These are phyloP conservation scores for Neoscelio sp. DNA, from an alignment of 2,888 invertebrate genomes.

Conservation along the genomic window DNA sequence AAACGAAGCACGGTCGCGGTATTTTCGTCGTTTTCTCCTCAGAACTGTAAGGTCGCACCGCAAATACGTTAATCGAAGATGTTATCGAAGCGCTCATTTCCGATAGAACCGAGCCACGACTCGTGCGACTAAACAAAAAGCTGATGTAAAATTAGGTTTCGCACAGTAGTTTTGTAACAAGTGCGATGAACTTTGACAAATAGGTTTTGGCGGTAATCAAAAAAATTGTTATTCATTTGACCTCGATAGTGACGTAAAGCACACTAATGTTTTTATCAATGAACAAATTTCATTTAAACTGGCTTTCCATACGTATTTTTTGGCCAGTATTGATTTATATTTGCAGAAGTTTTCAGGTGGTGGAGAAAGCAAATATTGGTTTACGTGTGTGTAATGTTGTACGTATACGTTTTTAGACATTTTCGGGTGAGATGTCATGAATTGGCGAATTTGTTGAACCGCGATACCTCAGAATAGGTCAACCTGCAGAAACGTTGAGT, in stretches of 20 bases:
- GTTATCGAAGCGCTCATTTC: conserved; percentile 49
- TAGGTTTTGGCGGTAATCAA: no score
- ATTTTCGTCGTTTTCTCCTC: conserved; percentile 19
- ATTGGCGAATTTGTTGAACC: conserved; percentile 17
- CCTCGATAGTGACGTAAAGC: no score
- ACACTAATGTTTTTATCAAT: no score
- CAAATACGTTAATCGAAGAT: conserved; percentile 57
- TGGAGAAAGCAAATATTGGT: no score
- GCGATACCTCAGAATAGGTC: conserved; percentile 20
- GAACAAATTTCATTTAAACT: no score
- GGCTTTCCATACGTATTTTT: no score
- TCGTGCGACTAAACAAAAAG: conserved; percentile 38
- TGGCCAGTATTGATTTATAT: no score
- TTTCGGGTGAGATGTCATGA: conserved; percentile 10
- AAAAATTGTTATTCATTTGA: no score
- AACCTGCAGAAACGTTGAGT: conserved; percentile 33
- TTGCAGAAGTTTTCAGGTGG: no score
- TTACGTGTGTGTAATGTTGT: no score
- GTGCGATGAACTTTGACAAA: no score
- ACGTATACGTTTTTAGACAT: conserved; percentile 13
- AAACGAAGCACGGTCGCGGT: conserved; percentile 22
- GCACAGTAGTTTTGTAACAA: no score
- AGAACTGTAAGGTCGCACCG: conserved; percentile 36
- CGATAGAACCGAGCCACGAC: conserved; percentile 21
- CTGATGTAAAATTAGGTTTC: conserved; percentile 31